Evolutionary conservation across 2,888 invertebrate genomes (phyloP).

Genomic region (Apamea anceps): DNA sequence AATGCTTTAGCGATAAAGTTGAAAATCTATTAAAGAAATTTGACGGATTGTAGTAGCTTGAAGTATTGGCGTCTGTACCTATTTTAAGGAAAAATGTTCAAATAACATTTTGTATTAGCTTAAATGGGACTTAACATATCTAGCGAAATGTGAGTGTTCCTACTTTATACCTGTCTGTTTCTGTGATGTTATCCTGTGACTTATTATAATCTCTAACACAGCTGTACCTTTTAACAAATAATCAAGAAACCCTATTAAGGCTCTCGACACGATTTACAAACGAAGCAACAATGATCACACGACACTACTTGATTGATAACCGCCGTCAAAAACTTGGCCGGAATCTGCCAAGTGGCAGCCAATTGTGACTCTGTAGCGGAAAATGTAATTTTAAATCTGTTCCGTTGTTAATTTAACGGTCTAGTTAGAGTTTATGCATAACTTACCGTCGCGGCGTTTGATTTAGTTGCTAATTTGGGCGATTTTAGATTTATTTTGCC

Average conservation of each 20-base stretch:
- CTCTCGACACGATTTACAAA: slow-evolving; percentile 20
- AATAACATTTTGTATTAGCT: not conserved
- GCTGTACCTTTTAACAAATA: not conserved
- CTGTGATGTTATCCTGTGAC: not conserved
- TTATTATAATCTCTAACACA: not conserved
- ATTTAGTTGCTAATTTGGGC: slow-evolving; percentile 47
- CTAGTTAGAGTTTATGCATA: slow-evolving; percentile 59
- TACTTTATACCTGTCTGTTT: not conserved
- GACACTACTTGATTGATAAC: slow-evolving; percentile 56
- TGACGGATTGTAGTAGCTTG: no score
- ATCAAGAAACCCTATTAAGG: slow-evolving; percentile 9
- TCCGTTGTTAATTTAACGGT: slow-evolving; percentile 57
- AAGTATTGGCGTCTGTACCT: no score
- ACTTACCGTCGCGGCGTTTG: slow-evolving; percentile 51
- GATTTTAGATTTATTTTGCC: slow-evolving; percentile 31
- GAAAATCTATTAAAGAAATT: no score
- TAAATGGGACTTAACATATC: not conserved
- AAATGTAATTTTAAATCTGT: slow-evolving; percentile 66
- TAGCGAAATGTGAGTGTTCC: not conserved
- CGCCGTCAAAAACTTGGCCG: slow-evolving; percentile 45
- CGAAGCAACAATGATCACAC: slow-evolving; percentile 19
- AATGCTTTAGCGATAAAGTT: no score
- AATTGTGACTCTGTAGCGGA: slow-evolving; percentile 55
- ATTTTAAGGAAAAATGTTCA: not conserved
- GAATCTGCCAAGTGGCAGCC: slow-evolving; percentile 40